A percentile compares a stretch with the other conserved stretches of the same genome.
phyloP scores from a whole-genome alignment of 1,140 invertebrate genomes.

The Bombus vancouverensis region DNA sequence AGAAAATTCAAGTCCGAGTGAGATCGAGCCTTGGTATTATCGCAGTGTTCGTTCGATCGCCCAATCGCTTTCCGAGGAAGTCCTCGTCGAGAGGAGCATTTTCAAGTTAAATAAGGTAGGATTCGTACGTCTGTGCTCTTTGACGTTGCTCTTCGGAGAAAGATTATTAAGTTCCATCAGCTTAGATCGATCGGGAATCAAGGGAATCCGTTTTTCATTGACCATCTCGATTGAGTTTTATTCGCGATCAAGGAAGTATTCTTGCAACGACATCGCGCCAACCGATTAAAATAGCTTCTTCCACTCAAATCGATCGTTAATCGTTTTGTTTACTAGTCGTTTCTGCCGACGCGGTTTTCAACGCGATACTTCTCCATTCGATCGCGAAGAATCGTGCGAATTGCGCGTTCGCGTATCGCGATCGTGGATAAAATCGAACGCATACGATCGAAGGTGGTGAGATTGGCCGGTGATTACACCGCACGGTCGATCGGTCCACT shows the following conservation, averaged over 20 bases:
- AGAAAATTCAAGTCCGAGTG: background rate
- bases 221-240: no score
- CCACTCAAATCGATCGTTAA: slow-evolving; percentile 36
- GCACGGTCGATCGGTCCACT: slow-evolving; percentile 1
- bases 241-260: no score
- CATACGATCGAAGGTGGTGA: background rate
- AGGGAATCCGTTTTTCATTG: no score
- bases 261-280: background rate
- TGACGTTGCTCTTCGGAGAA: background rate
- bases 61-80: background rate
- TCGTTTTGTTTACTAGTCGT: slow-evolving; percentile 50
- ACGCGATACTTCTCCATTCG: background rate
- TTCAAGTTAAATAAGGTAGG: slow-evolving; percentile 25
- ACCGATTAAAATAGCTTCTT: background rate
- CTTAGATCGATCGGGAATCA: no score
- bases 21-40: background rate
- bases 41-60: background rate
- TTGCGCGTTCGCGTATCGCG: no score
- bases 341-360: background rate
- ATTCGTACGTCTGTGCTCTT: background rate
- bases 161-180: no score
- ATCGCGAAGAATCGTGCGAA: no score
- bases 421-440: background rate
- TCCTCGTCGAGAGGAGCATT: slow-evolving; percentile 1
- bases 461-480: background rate